A percentile compares a stretch with the other conserved stretches of the same genome.
Evolutionary conservation across 2,797 vertebrate genomes (phyloP).

Genomic region (Coreius guichenoti): DNA sequence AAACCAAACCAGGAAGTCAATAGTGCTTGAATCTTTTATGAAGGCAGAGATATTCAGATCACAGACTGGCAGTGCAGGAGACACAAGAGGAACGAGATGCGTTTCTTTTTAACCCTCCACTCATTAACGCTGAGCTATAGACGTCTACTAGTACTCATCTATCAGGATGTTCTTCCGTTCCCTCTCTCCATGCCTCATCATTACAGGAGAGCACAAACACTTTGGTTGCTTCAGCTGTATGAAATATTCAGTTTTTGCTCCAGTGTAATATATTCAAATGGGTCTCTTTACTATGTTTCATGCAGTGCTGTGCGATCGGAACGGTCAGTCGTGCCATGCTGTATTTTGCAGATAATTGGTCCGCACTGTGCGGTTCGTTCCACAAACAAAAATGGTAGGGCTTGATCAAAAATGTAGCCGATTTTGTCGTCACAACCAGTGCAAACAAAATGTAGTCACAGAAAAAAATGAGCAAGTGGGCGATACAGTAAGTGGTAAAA

Average conservation of each 20-base stretch:
- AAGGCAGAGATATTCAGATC: constrained; percentile 92
- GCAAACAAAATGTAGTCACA: not conserved
- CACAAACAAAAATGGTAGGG: not conserved
- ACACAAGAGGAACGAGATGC: constrained; percentile 63
- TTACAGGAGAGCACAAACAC: constrained; percentile 46
- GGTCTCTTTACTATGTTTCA: not conserved
- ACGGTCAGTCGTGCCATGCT: not conserved
- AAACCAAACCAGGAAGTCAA: constrained; percentile 83
- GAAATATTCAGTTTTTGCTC: constrained; percentile 34
- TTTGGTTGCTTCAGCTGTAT: constrained; percentile 27
- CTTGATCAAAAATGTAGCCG: not conserved
- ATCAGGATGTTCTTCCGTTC: constrained; percentile 43
- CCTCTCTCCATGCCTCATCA: constrained; percentile 27
- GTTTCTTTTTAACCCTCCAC: constrained; percentile 48
- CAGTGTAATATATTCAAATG: constrained; percentile 24
- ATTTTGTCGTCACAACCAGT: not conserved
- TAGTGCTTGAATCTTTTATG: constrained; percentile 91
- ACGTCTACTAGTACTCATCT: constrained; percentile 40
- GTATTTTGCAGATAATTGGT: constrained; percentile 16
- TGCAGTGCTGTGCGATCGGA: not conserved
- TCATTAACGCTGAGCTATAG: constrained; percentile 67
- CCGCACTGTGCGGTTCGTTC: not conserved
- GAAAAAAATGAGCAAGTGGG: not conserved
- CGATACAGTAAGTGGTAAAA: too few species aligned
- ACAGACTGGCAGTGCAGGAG: constrained; percentile 80